These are phyloP conservation scores for Notolabrus celidotus DNA, from an alignment of 2,797 vertebrate genomes.

Conservation along the genomic window DNA sequence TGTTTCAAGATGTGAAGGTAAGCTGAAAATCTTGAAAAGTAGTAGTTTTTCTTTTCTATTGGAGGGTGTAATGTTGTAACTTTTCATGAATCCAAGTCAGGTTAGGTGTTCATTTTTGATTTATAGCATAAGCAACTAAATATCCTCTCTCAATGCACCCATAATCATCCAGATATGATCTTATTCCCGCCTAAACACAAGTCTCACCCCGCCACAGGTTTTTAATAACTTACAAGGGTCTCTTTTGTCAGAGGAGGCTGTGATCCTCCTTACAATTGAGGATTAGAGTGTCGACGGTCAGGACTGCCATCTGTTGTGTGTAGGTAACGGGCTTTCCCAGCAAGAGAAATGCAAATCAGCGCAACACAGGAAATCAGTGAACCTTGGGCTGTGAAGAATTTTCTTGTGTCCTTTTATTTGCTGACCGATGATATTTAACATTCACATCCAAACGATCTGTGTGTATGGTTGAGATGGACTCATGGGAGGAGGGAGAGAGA, in stretches of 20 bases:
- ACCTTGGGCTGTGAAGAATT: constrained; percentile 20
- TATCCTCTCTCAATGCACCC: not conserved
- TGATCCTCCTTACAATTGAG: constrained; percentile 62
- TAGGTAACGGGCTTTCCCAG: constrained; percentile 56
- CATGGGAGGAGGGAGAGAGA: constrained; percentile 26
- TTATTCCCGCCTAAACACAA: not conserved
- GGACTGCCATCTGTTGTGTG: constrained; percentile 69
- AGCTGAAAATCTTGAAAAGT: no score
- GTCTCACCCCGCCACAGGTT: not conserved
- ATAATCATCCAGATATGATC: constrained; percentile 4
- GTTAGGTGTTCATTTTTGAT: not conserved
- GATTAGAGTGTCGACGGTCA: constrained; percentile 62
- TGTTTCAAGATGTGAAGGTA: no score
- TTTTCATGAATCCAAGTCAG: no score
- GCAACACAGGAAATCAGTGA: constrained; percentile 26
- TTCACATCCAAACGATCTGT: constrained; percentile 19
- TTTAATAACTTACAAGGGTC: constrained; percentile 31
- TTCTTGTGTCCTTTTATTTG: constrained; percentile 30
- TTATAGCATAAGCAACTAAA: not conserved
- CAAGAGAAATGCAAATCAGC: constrained; percentile 50
- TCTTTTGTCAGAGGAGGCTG: constrained; percentile 36
- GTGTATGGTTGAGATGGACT: constrained; percentile 23
- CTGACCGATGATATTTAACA: constrained; percentile 33
- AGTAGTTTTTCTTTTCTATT: no score
- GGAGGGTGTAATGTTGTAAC: not conserved